These are phyloP conservation scores for Spodoptera picta DNA, from an alignment of 2,888 invertebrate genomes.

Conservation along the genomic window DNA sequence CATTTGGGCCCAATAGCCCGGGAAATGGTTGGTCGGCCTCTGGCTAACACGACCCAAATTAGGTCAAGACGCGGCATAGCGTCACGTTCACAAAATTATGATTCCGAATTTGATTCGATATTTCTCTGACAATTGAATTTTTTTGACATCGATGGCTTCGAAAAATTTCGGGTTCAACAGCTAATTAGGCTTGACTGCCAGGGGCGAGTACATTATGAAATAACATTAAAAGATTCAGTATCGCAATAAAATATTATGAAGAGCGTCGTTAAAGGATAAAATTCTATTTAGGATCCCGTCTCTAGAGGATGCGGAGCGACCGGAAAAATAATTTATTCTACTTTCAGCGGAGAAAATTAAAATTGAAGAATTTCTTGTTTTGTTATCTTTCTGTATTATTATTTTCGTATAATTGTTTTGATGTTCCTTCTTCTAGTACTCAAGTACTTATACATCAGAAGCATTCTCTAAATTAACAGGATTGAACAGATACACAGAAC, in stretches of 20 bases:
- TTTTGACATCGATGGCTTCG: conserved; percentile 25
- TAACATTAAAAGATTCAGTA: conserved; percentile 56
- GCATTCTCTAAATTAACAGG: no score
- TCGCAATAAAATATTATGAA: conserved; percentile 59
- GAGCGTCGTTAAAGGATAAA: conserved; percentile 66
- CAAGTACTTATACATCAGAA: background rate
- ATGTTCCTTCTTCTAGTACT: conserved; percentile 10
- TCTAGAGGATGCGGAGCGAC: conserved; percentile 55
- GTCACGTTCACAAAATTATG: conserved; percentile 69
- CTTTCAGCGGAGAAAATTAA: conserved; percentile 65
- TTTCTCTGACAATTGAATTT: conserved; percentile 51
- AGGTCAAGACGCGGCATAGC: conserved; percentile 73
- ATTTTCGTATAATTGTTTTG: conserved; percentile 24
- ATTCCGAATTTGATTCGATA: conserved; percentile 65
- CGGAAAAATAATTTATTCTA: conserved; percentile 71
- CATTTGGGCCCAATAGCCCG: conserved; percentile 77
- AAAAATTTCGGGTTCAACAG: conserved; percentile 28
- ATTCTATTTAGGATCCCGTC: conserved; percentile 64
- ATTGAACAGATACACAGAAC: no score
- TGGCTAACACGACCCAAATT: conserved; percentile 70
- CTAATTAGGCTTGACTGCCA: conserved; percentile 45
- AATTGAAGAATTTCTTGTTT: conserved; percentile 61
- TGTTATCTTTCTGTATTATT: conserved; percentile 51
- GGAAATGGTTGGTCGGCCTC: conserved; percentile 68
- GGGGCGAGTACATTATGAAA: conserved; percentile 41